phyloP scores from a whole-genome alignment of 2,888 invertebrate species.

The Ornithoptera priamus region DNA sequence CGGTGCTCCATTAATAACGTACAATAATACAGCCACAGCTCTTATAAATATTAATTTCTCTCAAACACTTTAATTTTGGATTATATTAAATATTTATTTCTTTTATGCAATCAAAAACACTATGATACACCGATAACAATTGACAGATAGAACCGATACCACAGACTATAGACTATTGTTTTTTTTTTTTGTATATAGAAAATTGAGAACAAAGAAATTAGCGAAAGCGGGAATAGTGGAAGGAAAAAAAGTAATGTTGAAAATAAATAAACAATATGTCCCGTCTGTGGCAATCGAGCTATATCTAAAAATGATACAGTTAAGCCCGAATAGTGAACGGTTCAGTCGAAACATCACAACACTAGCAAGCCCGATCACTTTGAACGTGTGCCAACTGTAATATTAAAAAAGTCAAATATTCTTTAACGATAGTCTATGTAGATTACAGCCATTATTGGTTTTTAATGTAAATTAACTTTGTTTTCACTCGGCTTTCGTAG shows the following conservation, averaged over 20 bases:
- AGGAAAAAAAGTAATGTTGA: neutral
- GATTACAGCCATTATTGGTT: slow-evolving; percentile 27
- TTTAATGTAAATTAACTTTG: slow-evolving; percentile 4
- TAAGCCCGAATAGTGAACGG: slow-evolving; percentile 20
- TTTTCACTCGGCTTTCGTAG: slow-evolving; percentile 19
- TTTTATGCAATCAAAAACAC: neutral
- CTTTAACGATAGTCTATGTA: slow-evolving; percentile 2
- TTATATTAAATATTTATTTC: neutral
- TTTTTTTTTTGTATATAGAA: neutral
- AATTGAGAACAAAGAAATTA: neutral
- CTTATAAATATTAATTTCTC: neutral
- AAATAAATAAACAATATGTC: slow-evolving; percentile 1
- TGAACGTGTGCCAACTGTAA: neutral
- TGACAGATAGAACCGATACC: slow-evolving; percentile 22
- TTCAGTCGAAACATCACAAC: slow-evolving; percentile 28
- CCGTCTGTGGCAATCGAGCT: slow-evolving; percentile 2
- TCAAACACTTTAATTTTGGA: neutral
- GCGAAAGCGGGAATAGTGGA: neutral
- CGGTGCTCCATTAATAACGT: neutral
- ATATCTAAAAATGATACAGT: slow-evolving; percentile 7
- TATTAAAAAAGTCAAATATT: neutral
- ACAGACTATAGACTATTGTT: slow-evolving; percentile 14
- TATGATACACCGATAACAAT: slow-evolving; percentile 17
- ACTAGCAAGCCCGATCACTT: slow-evolving; percentile 18
- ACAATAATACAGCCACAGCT: neutral